These are phyloP conservation scores for Tiphia femorata DNA, from an alignment of 2,888 invertebrate species.

Conservation along the genomic window DNA sequence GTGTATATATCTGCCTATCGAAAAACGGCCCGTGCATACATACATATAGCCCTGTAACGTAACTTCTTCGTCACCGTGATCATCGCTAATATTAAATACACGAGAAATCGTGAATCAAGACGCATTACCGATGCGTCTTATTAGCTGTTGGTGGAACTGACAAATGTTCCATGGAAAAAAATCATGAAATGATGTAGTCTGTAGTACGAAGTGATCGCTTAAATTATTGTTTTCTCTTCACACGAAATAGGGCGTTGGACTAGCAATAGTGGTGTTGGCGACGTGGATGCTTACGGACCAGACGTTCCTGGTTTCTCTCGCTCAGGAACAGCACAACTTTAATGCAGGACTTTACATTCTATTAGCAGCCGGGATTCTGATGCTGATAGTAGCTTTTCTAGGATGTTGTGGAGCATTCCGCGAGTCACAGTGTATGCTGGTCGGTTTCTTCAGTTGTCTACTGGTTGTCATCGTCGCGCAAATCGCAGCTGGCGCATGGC, in stretches of 20 bases:
- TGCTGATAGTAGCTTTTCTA: conserved; percentile 82
- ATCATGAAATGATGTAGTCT: too few species aligned
- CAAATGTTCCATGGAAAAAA: too few species aligned
- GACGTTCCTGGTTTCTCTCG: conserved; percentile 78
- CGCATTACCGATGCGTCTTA: too few species aligned
- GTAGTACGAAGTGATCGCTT: too few species aligned
- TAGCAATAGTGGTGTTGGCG: conserved; percentile 78
- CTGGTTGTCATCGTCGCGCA: conserved; percentile 84
- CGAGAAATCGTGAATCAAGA: too few species aligned
- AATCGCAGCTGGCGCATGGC: conserved; percentile 83
- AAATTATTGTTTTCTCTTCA: conserved; percentile 47
- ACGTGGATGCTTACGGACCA: conserved; percentile 85
- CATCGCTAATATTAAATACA: too few species aligned
- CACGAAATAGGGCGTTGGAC: conserved; percentile 81
- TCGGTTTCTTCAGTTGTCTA: conserved; percentile 83
- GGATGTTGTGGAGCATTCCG: conserved; percentile 87
- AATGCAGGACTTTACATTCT: conserved; percentile 81
- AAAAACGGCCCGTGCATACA: too few species aligned
- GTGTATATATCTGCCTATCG: too few species aligned
- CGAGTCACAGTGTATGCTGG: conserved; percentile 83
- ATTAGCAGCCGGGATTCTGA: conserved; percentile 78
- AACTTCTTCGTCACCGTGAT: too few species aligned
- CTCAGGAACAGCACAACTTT: conserved; percentile 75
- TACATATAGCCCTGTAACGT: too few species aligned
- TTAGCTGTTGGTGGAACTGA: too few species aligned